phyloP scores from a whole-genome alignment of 2,797 vertebrate species.

The Pipistrellus nathusii region DNA sequence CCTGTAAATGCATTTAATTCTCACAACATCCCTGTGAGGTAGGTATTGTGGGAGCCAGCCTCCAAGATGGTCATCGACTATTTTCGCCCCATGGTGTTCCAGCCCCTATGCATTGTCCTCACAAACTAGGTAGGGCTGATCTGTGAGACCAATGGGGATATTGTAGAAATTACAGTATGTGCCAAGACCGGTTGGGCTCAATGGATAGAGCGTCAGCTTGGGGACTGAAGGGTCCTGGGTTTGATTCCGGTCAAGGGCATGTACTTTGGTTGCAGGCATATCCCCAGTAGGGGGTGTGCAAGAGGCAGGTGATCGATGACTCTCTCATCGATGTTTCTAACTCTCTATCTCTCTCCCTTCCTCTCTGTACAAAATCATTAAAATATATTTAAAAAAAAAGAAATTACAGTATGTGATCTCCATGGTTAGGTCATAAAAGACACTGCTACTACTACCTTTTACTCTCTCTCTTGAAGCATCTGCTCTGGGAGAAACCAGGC shows the following conservation, averaged over 20 bases:
- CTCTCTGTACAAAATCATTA: no score
- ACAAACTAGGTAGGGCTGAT: background rate
- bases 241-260: no score
- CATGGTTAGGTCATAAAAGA: background rate
- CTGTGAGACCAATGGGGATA: background rate
- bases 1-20: background rate
- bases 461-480: background rate
- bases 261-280: no score
- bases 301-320: no score
- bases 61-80: background rate
- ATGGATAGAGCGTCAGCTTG: no score
- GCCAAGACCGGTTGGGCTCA: no score
- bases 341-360: no score
- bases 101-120: background rate
- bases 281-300: no score
- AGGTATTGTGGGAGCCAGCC: background rate
- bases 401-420: background rate
- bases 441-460: background rate
- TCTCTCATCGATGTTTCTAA: no score
- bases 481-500: background rate
- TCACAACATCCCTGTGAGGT: no score
- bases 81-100: background rate
- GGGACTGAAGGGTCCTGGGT: no score
- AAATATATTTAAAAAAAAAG: background rate
- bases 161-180: background rate